phyloP scores from a whole-genome alignment of 2,113 vertebrate species.

The Silurus glanis region DNA sequence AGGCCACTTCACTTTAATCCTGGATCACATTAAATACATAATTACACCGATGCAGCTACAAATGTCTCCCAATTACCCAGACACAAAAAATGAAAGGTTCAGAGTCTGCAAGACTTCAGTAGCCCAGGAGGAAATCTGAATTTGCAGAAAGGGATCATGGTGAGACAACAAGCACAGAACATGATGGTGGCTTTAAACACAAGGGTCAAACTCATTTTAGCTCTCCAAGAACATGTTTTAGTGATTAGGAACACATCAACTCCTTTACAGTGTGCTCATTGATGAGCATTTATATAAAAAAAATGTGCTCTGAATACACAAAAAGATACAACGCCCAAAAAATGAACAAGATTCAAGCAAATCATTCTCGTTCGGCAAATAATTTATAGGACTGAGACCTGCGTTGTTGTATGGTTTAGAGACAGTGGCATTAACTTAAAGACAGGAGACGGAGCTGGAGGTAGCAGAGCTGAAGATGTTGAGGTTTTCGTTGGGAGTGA shows the following conservation, averaged over 20 bases:
- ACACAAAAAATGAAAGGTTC: conserved; percentile 52
- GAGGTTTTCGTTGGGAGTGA: no score
- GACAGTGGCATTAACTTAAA: no score
- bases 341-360: background rate
- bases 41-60: conserved; percentile 63
- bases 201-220: background rate
- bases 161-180: background rate
- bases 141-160: conserved; percentile 20
- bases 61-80: conserved; percentile 62
- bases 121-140: conserved; percentile 44
- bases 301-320: background rate
- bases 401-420: no score
- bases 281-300: background rate
- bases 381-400: no score
- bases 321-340: background rate
- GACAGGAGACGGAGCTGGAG: no score
- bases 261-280: background rate
- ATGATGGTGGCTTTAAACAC: conserved; percentile 27
- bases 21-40: conserved; percentile 64
- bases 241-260: background rate
- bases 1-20: conserved; percentile 64
- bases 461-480: no score
- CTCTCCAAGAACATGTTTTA: background rate
- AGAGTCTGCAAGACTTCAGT: conserved; percentile 45
- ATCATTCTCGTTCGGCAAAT: background rate